These are phyloP conservation scores for Gallinago jamesoni DNA, from an alignment of 2,113 vertebrate species.

Conservation along the genomic window DNA sequence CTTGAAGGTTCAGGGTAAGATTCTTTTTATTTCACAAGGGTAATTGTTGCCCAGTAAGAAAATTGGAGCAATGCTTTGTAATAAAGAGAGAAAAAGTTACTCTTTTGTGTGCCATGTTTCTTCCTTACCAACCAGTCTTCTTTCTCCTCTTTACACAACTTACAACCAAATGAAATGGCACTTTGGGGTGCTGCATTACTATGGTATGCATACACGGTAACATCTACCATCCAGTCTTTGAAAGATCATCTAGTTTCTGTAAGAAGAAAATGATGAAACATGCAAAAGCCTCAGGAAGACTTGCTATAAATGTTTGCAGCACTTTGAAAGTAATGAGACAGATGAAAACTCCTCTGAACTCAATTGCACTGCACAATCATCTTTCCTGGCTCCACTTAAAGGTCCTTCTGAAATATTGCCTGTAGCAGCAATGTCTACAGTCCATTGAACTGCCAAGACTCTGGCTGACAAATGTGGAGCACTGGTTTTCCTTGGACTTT, in stretches of 20 bases:
- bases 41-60: background rate
- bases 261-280: background rate
- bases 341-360: background rate
- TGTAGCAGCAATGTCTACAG: background rate
- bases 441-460: background rate
- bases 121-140: background rate
- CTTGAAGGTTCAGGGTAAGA: background rate
- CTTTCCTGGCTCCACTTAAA: background rate
- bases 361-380: background rate
- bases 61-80: rapidly evolving
- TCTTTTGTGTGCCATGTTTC: background rate
- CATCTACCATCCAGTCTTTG: background rate
- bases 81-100: background rate
- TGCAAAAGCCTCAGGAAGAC: background rate
- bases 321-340: background rate
- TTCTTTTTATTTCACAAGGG: background rate
- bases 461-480: background rate
- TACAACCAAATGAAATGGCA: background rate
- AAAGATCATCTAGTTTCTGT: background rate
- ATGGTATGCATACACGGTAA: background rate
- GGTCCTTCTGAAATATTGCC: background rate
- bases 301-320: background rate
- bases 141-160: background rate
- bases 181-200: background rate
- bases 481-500: background rate